Evolutionary conservation across 2,888 invertebrate genomes (phyloP).

Genomic region (Rhingia campestris): DNA sequence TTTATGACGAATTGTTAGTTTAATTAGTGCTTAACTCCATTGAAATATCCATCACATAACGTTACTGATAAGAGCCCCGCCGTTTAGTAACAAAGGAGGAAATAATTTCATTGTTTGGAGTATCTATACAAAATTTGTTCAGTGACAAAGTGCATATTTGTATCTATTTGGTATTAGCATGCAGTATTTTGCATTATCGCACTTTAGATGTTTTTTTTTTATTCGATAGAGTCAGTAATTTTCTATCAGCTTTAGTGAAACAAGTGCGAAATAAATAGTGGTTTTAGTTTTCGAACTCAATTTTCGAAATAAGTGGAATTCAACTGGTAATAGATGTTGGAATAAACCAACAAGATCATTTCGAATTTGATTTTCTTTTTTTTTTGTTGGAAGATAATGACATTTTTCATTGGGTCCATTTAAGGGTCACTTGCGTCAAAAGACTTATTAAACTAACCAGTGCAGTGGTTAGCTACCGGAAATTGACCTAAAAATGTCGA

Average conservation of each 20-base stretch:
- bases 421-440: too few species aligned
- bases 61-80: constrained; percentile 28
- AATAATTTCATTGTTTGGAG: constrained; percentile 12
- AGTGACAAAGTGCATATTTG: constrained; percentile 4
- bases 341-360: not conserved
- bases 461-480: too few species aligned
- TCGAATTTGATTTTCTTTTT: not conserved
- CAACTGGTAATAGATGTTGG: too few species aligned
- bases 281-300: not conserved
- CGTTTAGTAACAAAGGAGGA: constrained; percentile 7
- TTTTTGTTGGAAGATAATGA: not conserved
- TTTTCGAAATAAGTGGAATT: not conserved
- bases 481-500: too few species aligned
- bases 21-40: not conserved
- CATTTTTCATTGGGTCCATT: not conserved
- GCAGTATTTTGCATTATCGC: constrained; percentile 7
- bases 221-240: not conserved
- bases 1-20: too few species aligned
- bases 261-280: not conserved
- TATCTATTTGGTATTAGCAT: not conserved
- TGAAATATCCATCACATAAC: too few species aligned
- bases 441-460: too few species aligned
- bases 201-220: constrained; percentile 1
- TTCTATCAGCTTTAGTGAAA: not conserved
- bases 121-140: not conserved